Evolutionary conservation across 2,113 vertebrate genomes (phyloP).

Genomic region (Vimba vimba): DNA sequence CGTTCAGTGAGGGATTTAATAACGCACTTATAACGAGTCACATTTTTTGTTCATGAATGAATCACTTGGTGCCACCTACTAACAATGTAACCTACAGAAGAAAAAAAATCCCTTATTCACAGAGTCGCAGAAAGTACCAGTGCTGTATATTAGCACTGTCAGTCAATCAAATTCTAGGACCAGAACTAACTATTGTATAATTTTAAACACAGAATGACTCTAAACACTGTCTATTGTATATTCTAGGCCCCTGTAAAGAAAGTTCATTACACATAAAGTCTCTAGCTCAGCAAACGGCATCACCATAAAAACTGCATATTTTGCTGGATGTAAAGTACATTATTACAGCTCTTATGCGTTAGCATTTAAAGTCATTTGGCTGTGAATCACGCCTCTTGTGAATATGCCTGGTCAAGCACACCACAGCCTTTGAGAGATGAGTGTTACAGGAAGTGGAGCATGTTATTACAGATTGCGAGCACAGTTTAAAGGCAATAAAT

Average conservation of each 20-base stretch:
- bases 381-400: conserved; percentile 29
- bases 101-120: background rate
- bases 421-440: conserved; percentile 25
- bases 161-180: background rate
- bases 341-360: conserved; percentile 31
- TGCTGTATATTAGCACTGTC: background rate
- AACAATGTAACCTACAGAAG: background rate
- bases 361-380: conserved; percentile 32
- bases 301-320: conserved; percentile 19
- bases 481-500: conserved; percentile 23
- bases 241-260: background rate
- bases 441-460: conserved; percentile 25
- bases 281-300: background rate
- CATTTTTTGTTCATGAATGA: background rate
- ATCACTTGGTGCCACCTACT: background rate
- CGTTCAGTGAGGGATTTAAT: background rate
- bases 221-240: background rate
- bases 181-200: conserved; percentile 1
- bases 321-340: conserved; percentile 21
- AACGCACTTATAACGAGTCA: background rate
- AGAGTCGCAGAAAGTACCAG: background rate
- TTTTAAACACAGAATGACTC: background rate
- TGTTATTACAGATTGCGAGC: conserved; percentile 25
- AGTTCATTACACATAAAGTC: background rate
- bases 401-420: conserved; percentile 32